Conservation (phyloP, 1,140 invertebrate species). For the Meteorus sp. region DNA sequence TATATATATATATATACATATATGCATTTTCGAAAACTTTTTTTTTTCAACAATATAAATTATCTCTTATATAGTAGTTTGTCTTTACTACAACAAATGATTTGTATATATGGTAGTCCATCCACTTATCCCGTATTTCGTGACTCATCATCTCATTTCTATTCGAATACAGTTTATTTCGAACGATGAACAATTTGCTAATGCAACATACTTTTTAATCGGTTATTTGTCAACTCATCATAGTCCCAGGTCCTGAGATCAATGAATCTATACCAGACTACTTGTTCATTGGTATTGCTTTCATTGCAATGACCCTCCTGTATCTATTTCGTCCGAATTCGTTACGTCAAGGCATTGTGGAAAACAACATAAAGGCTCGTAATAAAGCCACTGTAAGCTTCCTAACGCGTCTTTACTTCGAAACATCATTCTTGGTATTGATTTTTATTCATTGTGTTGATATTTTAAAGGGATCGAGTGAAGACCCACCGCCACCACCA, state of each 20-base stretch:
- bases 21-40: background rate
- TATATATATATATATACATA: background rate
- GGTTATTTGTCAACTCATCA: no score
- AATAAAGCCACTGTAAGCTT: conserved; percentile 39
- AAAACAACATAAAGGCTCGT: conserved; percentile 51
- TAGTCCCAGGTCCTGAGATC: conserved; percentile 56
- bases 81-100: no score
- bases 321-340: conserved; percentile 61
- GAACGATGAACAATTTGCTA: no score
- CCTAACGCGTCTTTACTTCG: background rate
- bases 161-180: no score
- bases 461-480: conserved; percentile 39
- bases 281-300: conserved; percentile 58
- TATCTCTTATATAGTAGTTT: background rate
- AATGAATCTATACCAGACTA: conserved; percentile 42
- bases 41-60: no score
- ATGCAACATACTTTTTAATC: conserved; percentile 4
- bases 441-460: conserved; percentile 1
- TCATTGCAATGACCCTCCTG: conserved; percentile 59
- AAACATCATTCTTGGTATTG: background rate
- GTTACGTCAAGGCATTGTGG: conserved; percentile 42
- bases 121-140: no score
- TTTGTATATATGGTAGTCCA: no score
- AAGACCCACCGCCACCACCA: conserved; percentile 46
- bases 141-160: no score